Evolutionary conservation across 2,113 vertebrate genomes (phyloP).

Genomic region (Bungarus multicinctus): DNA sequence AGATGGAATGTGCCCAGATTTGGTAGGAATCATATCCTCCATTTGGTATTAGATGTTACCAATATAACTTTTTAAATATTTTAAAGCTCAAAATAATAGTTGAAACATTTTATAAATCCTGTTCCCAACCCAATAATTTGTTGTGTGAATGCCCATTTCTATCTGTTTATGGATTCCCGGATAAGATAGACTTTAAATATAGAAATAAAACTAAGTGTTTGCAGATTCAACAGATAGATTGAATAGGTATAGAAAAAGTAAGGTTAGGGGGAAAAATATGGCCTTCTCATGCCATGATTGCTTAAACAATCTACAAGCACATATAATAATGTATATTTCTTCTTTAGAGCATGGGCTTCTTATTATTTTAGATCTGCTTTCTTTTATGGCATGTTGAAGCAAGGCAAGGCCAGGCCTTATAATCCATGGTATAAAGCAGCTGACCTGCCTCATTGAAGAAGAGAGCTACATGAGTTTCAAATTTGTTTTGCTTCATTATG

Average conservation of each 20-base stretch:
- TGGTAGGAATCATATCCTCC: not conserved
- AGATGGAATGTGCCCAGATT: not conserved
- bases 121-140: not conserved
- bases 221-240: not conserved
- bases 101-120: not conserved
- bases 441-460: not conserved
- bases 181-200: not conserved
- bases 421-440: not conserved
- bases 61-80: not conserved
- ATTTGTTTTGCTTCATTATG: not conserved
- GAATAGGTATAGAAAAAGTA: not conserved
- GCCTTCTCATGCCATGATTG: not conserved
- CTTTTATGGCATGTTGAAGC: not conserved
- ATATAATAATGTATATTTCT: not conserved
- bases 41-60: not conserved
- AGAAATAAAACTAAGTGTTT: not conserved
- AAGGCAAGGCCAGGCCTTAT: not conserved
- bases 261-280: not conserved
- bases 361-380: not conserved
- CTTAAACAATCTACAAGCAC: not conserved
- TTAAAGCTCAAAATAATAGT: not conserved
- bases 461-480: not conserved
- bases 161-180: not conserved
- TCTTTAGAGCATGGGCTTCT: not conserved
- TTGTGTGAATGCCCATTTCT: not conserved